Percentiles rank a stretch among this genome's conserved stretches.
These are phyloP conservation scores for Australoheros facetus DNA, from an alignment of 2,797 vertebrate species.

Conservation along the genomic window DNA sequence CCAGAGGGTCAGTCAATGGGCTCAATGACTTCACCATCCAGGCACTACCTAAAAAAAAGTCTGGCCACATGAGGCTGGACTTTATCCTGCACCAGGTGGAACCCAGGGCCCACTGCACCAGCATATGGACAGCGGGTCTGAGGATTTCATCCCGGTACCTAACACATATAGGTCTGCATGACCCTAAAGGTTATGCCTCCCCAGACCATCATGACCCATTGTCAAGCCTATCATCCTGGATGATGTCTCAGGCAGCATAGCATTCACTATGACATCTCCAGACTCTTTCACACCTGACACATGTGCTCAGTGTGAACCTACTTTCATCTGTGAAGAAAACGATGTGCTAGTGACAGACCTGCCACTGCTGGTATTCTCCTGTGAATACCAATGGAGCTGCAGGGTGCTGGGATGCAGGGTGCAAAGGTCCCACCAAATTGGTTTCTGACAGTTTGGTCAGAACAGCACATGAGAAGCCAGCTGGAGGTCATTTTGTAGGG, in stretches of 20 bases:
- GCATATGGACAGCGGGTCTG: not conserved
- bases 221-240: not conserved
- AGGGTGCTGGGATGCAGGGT: not conserved
- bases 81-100: accelerated
- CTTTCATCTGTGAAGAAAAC: not conserved
- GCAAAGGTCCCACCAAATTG: not conserved
- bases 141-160: not conserved
- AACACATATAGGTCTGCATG: not conserved
- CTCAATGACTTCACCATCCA: not conserved
- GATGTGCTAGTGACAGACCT: not conserved
- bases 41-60: not conserved
- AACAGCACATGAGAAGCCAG: not conserved
- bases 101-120: not conserved
- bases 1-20: not conserved
- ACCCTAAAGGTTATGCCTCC: not conserved
- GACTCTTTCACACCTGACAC: not conserved
- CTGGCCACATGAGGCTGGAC: not conserved
- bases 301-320: not conserved
- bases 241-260: not conserved
- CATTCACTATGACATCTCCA: not conserved
- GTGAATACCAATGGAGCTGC: not conserved
- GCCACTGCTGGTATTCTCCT: not conserved
- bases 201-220: not conserved
- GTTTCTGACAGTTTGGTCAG: not conserved
- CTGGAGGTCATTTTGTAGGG: not conserved